Evolutionary conservation across 1,140 invertebrate species (phyloP).

Genomic region (Maconellicoccus hirsutus): DNA sequence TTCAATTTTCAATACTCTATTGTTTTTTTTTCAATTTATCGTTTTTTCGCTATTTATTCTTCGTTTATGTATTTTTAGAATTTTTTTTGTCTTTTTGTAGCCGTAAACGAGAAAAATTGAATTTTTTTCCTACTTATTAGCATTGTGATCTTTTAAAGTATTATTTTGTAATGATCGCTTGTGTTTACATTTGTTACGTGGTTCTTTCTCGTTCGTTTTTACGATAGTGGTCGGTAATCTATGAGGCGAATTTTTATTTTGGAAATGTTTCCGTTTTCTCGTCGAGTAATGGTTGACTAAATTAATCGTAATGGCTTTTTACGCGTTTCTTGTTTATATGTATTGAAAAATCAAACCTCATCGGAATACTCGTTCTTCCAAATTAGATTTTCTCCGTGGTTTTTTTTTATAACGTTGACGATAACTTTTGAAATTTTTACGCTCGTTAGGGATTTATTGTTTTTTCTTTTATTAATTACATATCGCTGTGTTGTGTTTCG

Average conservation of each 20-base stretch:
- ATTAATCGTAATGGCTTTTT: too few species aligned
- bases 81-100: background rate
- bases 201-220: background rate
- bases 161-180: background rate
- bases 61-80: background rate
- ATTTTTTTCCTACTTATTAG: background rate
- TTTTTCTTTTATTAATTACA: background rate
- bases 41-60: constrained; percentile 18
- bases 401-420: background rate
- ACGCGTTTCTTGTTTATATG: too few species aligned
- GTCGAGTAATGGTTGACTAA: too few species aligned
- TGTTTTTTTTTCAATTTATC: background rate
- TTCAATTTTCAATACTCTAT: constrained; percentile 1
- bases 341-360: background rate
- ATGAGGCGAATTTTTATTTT: background rate
- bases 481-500: background rate
- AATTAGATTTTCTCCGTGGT: background rate
- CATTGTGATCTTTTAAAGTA: background rate
- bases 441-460: background rate
- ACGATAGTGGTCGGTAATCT: background rate
- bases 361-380: background rate
- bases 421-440: background rate
- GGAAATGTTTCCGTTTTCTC: too few species aligned
- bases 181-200: background rate
- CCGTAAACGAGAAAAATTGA: background rate